Evolutionary conservation across 2,113 vertebrate genomes (phyloP).

Genomic region (Todiramphus chloris): DNA sequence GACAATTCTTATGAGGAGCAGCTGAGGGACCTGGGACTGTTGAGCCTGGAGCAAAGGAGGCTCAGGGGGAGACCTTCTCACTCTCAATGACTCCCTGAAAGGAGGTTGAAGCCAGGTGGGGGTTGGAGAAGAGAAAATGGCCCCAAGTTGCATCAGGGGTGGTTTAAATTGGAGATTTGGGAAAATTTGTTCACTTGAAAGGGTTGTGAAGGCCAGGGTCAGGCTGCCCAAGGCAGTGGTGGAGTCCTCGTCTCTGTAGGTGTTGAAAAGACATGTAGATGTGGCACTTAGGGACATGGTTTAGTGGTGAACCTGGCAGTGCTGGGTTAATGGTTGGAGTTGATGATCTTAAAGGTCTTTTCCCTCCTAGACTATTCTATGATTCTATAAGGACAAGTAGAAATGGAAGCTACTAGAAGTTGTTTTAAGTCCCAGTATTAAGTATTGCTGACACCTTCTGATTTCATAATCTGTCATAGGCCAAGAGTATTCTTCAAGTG

Average conservation of each 20-base stretch:
- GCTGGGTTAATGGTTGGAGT: neutral
- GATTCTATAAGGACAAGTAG: neutral
- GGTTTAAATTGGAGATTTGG: neutral
- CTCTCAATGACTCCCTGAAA: neutral
- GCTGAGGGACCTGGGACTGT: neutral
- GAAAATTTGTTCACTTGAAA: neutral
- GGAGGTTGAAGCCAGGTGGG: neutral
- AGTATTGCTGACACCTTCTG: accelerated
- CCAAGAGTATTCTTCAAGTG: neutral
- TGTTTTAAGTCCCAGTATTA: neutral
- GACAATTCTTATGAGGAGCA: neutral
- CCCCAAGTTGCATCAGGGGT: neutral
- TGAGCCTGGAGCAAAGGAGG: neutral
- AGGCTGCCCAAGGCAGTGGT: neutral
- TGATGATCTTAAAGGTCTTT: neutral
- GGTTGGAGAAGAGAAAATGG: neutral
- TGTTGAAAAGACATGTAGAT: neutral
- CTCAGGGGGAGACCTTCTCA: neutral
- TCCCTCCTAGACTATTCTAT: no score
- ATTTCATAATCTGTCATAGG: neutral
- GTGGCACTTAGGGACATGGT: neutral
- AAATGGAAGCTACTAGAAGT: neutral
- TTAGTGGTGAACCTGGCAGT: neutral
- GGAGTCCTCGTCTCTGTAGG: neutral
- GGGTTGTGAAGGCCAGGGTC: neutral